Evolutionary conservation across 2,888 invertebrate species (phyloP), one percentile per base, ranked within the genome.

Genomic region (Sphinx pinastri): DNA sequence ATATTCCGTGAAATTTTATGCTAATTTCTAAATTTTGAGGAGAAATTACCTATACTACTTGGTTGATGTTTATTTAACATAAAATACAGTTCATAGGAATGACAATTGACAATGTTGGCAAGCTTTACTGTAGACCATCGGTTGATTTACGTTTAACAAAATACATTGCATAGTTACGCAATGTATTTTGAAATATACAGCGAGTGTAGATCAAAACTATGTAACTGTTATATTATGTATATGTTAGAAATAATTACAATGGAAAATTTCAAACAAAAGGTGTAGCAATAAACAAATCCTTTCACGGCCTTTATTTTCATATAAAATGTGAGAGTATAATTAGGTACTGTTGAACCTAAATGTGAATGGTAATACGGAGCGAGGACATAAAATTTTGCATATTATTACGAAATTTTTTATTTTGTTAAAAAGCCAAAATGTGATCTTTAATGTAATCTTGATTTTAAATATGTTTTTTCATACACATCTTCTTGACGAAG

Each of bases 311-410:
- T 55, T 63, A 63, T 68, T 68, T 54, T 58, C 16, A 19, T 14
- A 4, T n/a, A 52, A 68, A 58, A 52, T 38, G 31, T 54, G 25
- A 70, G 58, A 70, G 67, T 70, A 11, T 54, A 68, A 70, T 70
- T 70, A 66, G 63, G 49, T 19, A 63, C 63, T 45, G 25, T 58
- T 58, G 54, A 55, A 60, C 68, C 68, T 68, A 66, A 68, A 66
- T 60, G 60, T 71, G 49, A 71, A 68, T 67, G 52, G 19, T 70
- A 58, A 70, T 45, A 16, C 59, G 52, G 70, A 70, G 59, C 67
- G 67, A 70, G 70, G 70, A 67, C 59, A 25, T 38, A 51, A 31
- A 51, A 57, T 25, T 67, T 51, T 51, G 45, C 63, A 63, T 49
- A 47, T 49, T 49, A 49, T 63, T 63, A 63, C 49, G 63, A 63